Evolutionary conservation across 2,113 vertebrate genomes (phyloP).

Genomic region (Percopsis transmontana): DNA sequence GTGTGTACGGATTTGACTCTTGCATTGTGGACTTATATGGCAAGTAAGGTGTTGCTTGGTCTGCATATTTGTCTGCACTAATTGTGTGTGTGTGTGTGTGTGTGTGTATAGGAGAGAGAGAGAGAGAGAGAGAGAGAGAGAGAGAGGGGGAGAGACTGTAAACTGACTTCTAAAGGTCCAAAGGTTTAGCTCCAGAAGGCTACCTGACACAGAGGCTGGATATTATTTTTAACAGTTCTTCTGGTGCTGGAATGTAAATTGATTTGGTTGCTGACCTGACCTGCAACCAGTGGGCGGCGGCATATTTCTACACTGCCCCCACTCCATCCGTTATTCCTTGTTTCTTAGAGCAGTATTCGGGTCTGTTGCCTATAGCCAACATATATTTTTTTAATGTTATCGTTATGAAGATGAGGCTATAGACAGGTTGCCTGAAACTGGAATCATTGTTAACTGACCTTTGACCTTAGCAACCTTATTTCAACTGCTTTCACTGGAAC

Average conservation of each 20-base stretch:
- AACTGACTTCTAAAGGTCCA: constrained; percentile 21
- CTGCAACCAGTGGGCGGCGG: constrained; percentile 42
- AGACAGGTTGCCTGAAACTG: not conserved
- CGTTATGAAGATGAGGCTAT: no score
- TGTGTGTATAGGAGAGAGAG: not conserved
- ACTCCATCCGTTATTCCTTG: not conserved
- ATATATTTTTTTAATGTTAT: no score
- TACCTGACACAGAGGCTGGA: not conserved
- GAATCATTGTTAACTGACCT: constrained; percentile 28
- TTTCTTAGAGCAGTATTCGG: no score
- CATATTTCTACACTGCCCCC: constrained; percentile 39
- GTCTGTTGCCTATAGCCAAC: no score
- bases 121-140: not conserved
- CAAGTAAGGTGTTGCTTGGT: constrained; percentile 52
- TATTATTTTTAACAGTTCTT: constrained; percentile 19
- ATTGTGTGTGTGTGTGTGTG: not conserved
- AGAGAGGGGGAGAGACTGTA: not conserved
- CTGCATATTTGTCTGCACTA: constrained; percentile 30
- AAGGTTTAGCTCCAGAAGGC: not conserved
- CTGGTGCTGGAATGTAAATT: constrained; percentile 63
- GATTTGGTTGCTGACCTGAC: constrained; percentile 56
- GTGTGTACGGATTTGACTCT: constrained; percentile 42
- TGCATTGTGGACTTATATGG: constrained; percentile 70
- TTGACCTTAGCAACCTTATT: constrained; percentile 21
- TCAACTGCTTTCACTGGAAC: not conserved